A percentile compares a stretch with the other conserved stretches of the same genome.
These are phyloP conservation scores for Zalophus californianus DNA, from an alignment of 2,797 vertebrate species.

Conservation along the genomic window DNA sequence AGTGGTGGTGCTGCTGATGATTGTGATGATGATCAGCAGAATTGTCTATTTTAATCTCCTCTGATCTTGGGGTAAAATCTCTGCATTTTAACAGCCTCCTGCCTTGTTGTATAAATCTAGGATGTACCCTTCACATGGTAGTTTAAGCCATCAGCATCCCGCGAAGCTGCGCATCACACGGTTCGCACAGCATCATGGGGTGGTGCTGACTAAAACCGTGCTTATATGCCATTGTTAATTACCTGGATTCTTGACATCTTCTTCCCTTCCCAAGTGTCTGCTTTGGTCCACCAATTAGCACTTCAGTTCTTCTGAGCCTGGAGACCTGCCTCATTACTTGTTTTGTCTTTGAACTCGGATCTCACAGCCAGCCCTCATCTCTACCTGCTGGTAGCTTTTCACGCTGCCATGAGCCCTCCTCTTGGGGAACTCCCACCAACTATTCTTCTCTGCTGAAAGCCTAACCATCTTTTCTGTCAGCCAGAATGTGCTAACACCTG, in stretches of 20 bases:
- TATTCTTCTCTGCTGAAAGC: background rate
- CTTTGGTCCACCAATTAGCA: background rate
- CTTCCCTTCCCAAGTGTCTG: background rate
- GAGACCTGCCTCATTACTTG: background rate
- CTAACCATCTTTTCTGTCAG: background rate
- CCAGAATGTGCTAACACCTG: background rate
- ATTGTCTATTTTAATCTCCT: background rate
- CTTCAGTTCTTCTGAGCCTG: background rate
- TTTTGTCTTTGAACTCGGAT: conserved; percentile 1
- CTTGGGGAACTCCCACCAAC: background rate
- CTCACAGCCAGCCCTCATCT: background rate
- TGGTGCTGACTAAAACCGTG: background rate
- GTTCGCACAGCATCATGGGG: too few relatives aligned
- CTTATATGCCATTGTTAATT: background rate
- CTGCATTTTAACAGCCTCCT: background rate
- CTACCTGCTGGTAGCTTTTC: background rate
- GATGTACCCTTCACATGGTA: background rate
- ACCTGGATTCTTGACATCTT: background rate
- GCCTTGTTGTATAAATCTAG: background rate
- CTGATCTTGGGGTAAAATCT: background rate
- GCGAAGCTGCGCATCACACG: background rate
- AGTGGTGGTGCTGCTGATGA: background rate
- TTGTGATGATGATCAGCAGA: background rate
- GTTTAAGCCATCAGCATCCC: background rate
- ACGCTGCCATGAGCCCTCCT: background rate